These are phyloP conservation scores for Speoplatyrhinus poulsoni DNA, from an alignment of 2,113 vertebrate species.

Conservation along the genomic window DNA sequence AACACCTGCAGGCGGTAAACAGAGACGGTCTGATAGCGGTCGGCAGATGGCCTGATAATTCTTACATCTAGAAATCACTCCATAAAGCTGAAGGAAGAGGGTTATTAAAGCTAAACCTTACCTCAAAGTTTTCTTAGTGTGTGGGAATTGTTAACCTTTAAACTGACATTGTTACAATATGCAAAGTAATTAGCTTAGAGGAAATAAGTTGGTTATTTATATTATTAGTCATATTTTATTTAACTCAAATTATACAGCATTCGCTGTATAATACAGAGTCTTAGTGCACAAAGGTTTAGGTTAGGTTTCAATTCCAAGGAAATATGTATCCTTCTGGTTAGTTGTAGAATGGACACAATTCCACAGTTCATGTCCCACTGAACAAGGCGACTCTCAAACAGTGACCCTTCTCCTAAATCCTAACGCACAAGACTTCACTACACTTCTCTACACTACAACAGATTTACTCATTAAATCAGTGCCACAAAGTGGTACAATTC, in stretches of 20 bases:
- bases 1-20: constrained; percentile 12
- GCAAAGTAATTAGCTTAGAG: constrained; percentile 81
- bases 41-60: constrained; percentile 39
- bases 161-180: constrained; percentile 78
- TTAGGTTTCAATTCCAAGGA: constrained; percentile 29
- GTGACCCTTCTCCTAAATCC: not conserved
- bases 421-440: constrained; percentile 32
- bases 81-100: constrained; percentile 53
- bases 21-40: not conserved
- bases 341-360: constrained; percentile 21
- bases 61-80: constrained; percentile 45
- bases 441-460: constrained; percentile 28
- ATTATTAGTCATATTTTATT: not conserved
- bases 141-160: constrained; percentile 78
- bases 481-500: constrained; percentile 19
- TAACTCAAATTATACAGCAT: not conserved
- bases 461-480: constrained; percentile 7
- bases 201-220: constrained; percentile 47
- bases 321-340: constrained; percentile 35
- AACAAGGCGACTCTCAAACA: too few species aligned
- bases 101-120: constrained; percentile 69
- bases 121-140: constrained; percentile 75
- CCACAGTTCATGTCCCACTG: constrained; percentile 17
- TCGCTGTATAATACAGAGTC: not conserved
- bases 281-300: constrained; percentile 22